phyloP scores from a whole-genome alignment of 1,140 invertebrate genomes.

The Sinonovacula constricta region DNA sequence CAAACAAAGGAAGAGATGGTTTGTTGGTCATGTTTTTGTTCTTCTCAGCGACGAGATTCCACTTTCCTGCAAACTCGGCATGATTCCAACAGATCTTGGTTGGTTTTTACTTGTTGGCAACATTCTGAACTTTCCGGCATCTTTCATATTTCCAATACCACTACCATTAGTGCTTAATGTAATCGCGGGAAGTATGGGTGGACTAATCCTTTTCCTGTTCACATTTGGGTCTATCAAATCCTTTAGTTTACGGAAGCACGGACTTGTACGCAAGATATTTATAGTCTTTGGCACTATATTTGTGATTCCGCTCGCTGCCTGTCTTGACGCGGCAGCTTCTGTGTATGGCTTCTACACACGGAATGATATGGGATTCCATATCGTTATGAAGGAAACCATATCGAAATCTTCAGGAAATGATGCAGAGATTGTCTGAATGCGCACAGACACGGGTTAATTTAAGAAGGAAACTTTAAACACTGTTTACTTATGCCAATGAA shows the following conservation, averaged over 20 bases:
- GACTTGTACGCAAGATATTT: conserved; percentile 26
- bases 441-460: too few species aligned
- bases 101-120: conserved; percentile 35
- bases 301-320: conserved; percentile 43
- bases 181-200: conserved; percentile 42
- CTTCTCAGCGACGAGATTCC: conserved; percentile 41
- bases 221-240: conserved; percentile 42
- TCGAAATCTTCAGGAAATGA: too few species aligned
- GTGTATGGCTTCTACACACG: conserved; percentile 40
- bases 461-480: too few species aligned
- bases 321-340: conserved; percentile 39
- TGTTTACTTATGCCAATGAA: too few species aligned
- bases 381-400: conserved; percentile 49
- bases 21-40: conserved; percentile 99
- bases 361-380: conserved; percentile 43
- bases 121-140: conserved; percentile 35
- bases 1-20: conserved; percentile 96
- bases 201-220: conserved; percentile 45
- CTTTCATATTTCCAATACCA: conserved; percentile 32
- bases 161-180: conserved; percentile 24
- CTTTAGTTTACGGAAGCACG: conserved; percentile 38
- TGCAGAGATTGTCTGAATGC: too few species aligned
- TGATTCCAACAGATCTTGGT: conserved; percentile 39
- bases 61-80: conserved; percentile 30
- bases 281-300: conserved; percentile 27